Percentiles rank a stretch among this genome's conserved stretches.
Evolutionary conservation across 2,113 vertebrate species (phyloP).

Genomic region (Progne subis): DNA sequence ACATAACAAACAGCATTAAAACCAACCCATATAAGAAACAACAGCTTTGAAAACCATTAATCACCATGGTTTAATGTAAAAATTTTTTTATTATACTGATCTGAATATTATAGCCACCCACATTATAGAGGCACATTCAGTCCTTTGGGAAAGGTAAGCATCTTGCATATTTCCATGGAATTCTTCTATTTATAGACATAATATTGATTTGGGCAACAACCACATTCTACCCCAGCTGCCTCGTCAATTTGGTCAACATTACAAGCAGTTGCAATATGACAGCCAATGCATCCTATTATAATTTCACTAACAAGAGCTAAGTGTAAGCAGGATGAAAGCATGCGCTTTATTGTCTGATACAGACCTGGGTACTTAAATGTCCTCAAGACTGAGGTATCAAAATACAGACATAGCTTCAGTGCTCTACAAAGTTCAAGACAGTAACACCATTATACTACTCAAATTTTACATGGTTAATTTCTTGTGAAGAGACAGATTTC

Average conservation of each 20-base stretch:
- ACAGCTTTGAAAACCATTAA: neutral
- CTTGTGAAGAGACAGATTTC: neutral
- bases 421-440: neutral
- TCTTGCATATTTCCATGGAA: neutral
- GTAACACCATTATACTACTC: neutral
- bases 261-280: neutral
- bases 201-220: neutral
- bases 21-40: neutral
- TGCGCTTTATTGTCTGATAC: neutral
- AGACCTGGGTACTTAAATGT: neutral
- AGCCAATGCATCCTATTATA: neutral
- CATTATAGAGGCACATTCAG: neutral
- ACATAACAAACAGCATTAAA: constrained; percentile 47
- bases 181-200: neutral
- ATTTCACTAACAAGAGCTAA: neutral
- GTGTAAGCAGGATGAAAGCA: neutral
- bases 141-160: neutral
- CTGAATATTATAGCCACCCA: neutral
- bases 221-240: neutral
- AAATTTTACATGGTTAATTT: neutral
- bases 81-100: neutral
- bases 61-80: neutral
- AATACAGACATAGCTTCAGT: neutral
- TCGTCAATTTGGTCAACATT: neutral
- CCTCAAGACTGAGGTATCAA: neutral